Percentiles rank a stretch among this genome's conserved stretches.
phyloP scores from a whole-genome alignment of 2,797 vertebrate species.

The Thalassophryne amazonica region DNA sequence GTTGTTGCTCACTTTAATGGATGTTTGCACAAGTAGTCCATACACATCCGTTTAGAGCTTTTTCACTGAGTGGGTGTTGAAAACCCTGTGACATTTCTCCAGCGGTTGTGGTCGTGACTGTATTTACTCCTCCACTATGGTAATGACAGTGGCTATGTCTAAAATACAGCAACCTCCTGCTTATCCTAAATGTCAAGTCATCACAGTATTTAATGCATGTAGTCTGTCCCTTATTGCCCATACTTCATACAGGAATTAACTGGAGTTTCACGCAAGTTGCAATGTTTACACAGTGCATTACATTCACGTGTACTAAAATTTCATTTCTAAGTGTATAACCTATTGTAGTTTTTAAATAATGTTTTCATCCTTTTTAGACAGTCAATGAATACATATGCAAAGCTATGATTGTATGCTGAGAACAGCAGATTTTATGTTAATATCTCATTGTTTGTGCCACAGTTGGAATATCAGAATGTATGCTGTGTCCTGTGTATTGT shows the following conservation, averaged over 20 bases:
- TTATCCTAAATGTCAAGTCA: slow-evolving; percentile 62
- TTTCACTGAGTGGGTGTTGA: slow-evolving; percentile 54
- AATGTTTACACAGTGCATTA: neutral
- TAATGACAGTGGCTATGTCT: slow-evolving; percentile 66
- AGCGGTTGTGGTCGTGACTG: slow-evolving; percentile 61
- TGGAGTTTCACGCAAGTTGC: neutral
- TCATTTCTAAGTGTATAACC: neutral
- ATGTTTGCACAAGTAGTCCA: slow-evolving; percentile 24
- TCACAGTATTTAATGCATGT: slow-evolving; percentile 29
- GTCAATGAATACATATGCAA: slow-evolving; percentile 2
- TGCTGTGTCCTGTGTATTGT: slow-evolving; percentile 35
- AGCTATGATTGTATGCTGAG: neutral
- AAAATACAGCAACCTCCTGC: slow-evolving; percentile 50
- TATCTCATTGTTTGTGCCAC: neutral
- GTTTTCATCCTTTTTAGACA: neutral
- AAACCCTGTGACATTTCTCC: slow-evolving; percentile 67
- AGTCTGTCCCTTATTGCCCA: slow-evolving; percentile 3
- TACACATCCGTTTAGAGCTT: slow-evolving; percentile 30
- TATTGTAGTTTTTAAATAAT: neutral
- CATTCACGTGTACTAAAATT: slow-evolving; percentile 1
- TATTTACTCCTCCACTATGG: slow-evolving; percentile 53
- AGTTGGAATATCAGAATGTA: slow-evolving; percentile 5
- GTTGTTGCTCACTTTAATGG: slow-evolving; percentile 33
- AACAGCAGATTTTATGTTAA: slow-evolving; percentile 2
- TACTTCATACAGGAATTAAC: slow-evolving; percentile 1